Percentiles rank a stretch among this genome's conserved stretches.
phyloP scores from a whole-genome alignment of 2,888 invertebrate species.

The Muscina levida region DNA sequence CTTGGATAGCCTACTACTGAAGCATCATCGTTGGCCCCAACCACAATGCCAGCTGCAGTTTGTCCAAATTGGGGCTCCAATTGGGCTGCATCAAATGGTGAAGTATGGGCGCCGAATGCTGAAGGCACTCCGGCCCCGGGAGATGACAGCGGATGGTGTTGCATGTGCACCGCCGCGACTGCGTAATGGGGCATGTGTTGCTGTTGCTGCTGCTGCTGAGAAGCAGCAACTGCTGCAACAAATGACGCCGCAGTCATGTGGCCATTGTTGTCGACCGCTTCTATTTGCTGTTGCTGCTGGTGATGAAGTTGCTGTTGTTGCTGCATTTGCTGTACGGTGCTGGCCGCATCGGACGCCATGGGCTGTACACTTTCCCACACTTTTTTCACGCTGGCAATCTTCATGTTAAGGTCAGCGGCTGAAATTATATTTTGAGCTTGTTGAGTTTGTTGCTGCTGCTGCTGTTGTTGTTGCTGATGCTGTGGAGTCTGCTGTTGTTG shows the following conservation, averaged over 20 bases:
- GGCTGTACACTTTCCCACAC: slow-evolving; percentile 87
- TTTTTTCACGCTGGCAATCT: slow-evolving; percentile 94
- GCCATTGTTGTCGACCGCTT: slow-evolving; percentile 71
- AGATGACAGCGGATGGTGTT: slow-evolving; percentile 78
- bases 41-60: slow-evolving; percentile 65
- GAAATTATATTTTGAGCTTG: slow-evolving; percentile 84
- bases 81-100: slow-evolving; percentile 69
- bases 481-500: slow-evolving; percentile 69
- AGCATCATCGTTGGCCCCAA: slow-evolving; percentile 67
- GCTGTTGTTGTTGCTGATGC: slow-evolving; percentile 68
- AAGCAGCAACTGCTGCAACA: slow-evolving; percentile 76
- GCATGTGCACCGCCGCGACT: slow-evolving; percentile 78
- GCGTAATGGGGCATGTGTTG: slow-evolving; percentile 76
- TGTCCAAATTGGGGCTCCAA: slow-evolving; percentile 80
- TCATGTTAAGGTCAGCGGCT: slow-evolving; percentile 94
- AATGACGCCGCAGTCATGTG: slow-evolving; percentile 76
- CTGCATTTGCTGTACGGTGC: slow-evolving; percentile 73
- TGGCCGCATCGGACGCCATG: slow-evolving; percentile 85
- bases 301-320: slow-evolving; percentile 69
- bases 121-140: slow-evolving; percentile 76
- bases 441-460: slow-evolving; percentile 72
- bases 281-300: slow-evolving; percentile 69
- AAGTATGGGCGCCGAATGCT: slow-evolving; percentile 76
- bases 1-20: slow-evolving; percentile 80
- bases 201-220: slow-evolving; percentile 71